Percentiles rank a stretch among this genome's conserved stretches.
Evolutionary conservation across 2,797 vertebrate genomes (phyloP).

Genomic region (Oreochromis mossambicus): DNA sequence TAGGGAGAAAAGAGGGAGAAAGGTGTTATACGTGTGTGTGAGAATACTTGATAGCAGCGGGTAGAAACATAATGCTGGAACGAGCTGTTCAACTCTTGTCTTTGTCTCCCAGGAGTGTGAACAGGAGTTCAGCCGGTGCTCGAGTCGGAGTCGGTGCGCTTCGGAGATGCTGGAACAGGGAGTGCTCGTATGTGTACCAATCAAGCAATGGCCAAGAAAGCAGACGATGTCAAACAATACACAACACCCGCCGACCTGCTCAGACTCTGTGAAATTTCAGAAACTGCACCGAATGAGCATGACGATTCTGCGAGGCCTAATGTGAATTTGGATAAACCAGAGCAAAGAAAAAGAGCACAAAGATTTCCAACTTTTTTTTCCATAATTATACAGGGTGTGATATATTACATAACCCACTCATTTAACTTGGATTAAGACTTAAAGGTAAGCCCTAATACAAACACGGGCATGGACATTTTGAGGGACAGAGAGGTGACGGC

Average conservation of each 20-base stretch:
- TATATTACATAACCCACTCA: not conserved
- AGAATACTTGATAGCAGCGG: constrained; percentile 14
- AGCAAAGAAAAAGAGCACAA: not conserved
- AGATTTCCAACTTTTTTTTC: rapidly evolving
- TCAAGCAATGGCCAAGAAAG: not conserved
- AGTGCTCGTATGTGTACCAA: not conserved
- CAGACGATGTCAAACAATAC: not conserved
- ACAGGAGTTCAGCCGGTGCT: constrained; percentile 8
- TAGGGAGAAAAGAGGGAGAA: constrained; percentile 15
- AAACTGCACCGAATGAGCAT: not conserved
- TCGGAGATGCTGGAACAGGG: not conserved
- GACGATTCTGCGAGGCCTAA: not conserved
- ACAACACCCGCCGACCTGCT: not conserved
- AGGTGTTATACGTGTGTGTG: constrained; percentile 10
- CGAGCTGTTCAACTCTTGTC: constrained; percentile 37
- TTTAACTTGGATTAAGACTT: not conserved
- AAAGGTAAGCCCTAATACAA: not conserved
- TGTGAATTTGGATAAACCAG: not conserved
- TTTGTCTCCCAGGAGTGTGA: constrained; percentile 14
- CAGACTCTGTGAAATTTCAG: not conserved
- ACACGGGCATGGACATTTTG: not conserved
- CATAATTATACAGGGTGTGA: not conserved
- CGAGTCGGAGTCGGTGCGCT: not conserved
- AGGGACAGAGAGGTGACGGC: not conserved
- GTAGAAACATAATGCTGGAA: constrained; percentile 6